Percentiles rank a stretch among this genome's conserved stretches.
phyloP scores from a whole-genome alignment of 2,888 invertebrate genomes.

The Lithophane leautieri region DNA sequence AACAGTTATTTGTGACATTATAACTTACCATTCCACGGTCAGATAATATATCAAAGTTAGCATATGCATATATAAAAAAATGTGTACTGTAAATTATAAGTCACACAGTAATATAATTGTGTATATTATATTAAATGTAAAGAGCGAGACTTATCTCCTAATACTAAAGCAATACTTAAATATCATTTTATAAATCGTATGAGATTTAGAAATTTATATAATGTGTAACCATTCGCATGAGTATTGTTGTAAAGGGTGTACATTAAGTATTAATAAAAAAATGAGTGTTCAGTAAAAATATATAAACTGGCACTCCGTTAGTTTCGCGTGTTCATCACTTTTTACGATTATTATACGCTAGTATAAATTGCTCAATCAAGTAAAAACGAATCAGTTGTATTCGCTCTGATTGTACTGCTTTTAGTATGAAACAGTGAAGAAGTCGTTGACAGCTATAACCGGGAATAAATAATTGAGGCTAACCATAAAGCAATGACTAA shows the following conservation, averaged over 20 bases:
- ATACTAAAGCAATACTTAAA: constrained; percentile 85
- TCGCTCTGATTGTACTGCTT: not conserved
- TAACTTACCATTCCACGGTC: constrained; percentile 73
- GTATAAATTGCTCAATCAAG: constrained; percentile 66
- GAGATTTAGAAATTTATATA: constrained; percentile 69
- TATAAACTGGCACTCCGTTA: constrained; percentile 16
- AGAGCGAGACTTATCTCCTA: constrained; percentile 77
- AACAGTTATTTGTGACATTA: constrained; percentile 36
- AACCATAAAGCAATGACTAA: not conserved
- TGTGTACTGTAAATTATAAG: constrained; percentile 40
- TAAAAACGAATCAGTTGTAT: constrained; percentile 10
- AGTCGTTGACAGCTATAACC: not conserved
- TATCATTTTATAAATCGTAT: constrained; percentile 80
- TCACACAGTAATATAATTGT: constrained; percentile 52
- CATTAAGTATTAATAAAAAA: constrained; percentile 53
- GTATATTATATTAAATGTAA: constrained; percentile 64
- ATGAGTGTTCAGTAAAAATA: constrained; percentile 26
- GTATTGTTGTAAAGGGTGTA: constrained; percentile 58
- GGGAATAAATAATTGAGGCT: not conserved
- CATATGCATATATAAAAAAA: constrained; percentile 6
- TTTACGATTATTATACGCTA: constrained; percentile 36
- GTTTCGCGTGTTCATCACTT: constrained; percentile 35
- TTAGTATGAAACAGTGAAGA: not conserved
- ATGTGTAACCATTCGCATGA: constrained; percentile 59
- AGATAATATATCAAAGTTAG: constrained; percentile 47